Evolutionary conservation across 1,140 invertebrate genomes (phyloP).

Genomic region (Zelostemma sp.): DNA sequence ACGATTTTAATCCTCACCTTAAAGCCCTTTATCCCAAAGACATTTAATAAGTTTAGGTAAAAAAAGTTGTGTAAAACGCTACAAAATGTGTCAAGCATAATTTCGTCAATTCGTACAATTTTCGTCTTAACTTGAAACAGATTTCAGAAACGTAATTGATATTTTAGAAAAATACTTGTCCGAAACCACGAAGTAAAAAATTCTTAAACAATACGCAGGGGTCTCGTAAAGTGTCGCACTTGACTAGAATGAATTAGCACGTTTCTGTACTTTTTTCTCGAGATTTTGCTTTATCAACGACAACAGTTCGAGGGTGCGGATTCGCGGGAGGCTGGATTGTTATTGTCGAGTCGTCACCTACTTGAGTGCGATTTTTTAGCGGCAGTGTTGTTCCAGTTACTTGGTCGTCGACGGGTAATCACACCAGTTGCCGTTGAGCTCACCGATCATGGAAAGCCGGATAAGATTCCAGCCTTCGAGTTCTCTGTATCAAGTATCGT

Average conservation of each 20-base stretch:
- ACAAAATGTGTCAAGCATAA: not conserved
- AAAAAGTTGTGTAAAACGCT: not conserved
- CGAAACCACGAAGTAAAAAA: too few relatives aligned
- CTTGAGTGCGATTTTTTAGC: slow-evolving; percentile 50
- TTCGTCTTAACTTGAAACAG: not conserved
- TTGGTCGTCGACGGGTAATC: slow-evolving; percentile 43
- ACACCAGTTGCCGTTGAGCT: slow-evolving; percentile 68
- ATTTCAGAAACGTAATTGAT: not conserved
- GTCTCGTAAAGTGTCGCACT: not conserved
- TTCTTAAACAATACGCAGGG: too few relatives aligned
- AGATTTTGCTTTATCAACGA: slow-evolving; percentile 21
- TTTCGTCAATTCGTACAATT: too few relatives aligned
- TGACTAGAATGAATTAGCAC: slow-evolving; percentile 3
- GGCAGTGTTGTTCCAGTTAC: slow-evolving; percentile 25
- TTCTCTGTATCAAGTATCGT: slow-evolving; percentile 67
- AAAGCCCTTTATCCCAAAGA: too few relatives aligned
- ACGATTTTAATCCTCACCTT: too few relatives aligned
- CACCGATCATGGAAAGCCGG: slow-evolving; percentile 65
- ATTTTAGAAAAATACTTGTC: too few relatives aligned
- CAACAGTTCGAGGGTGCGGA: slow-evolving; percentile 28
- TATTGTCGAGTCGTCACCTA: slow-evolving; percentile 56
- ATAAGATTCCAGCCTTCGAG: slow-evolving; percentile 63
- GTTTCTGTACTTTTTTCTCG: slow-evolving; percentile 7
- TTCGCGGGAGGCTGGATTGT: slow-evolving; percentile 36
- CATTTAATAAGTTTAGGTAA: not conserved